phyloP scores from a whole-genome alignment of 2,797 vertebrate species.

The Oophaga sylvatica region DNA sequence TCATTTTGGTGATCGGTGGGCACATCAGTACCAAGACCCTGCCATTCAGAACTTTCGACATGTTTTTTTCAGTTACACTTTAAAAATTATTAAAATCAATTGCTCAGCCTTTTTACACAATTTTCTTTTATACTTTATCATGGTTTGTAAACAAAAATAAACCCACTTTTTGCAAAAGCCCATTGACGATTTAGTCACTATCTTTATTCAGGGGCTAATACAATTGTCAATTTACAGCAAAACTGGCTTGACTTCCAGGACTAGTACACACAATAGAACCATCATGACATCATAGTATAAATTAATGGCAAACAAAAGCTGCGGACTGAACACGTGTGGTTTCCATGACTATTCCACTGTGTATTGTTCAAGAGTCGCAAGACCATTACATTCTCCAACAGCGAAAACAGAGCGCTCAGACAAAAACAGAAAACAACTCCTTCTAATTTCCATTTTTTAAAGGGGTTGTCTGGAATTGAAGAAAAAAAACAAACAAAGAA shows the following conservation, averaged over 20 bases:
- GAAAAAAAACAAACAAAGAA: too few relatives aligned
- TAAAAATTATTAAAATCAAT: not conserved
- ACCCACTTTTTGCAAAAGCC: not conserved
- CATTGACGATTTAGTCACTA: slow-evolving; percentile 5
- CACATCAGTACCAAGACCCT: too few relatives aligned
- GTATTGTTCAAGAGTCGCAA: slow-evolving; percentile 44
- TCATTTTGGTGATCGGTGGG: too few relatives aligned
- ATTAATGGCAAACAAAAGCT: slow-evolving; percentile 48
- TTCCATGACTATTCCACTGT: slow-evolving; percentile 49
- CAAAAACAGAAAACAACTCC: slow-evolving; percentile 2
- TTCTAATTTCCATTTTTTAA: not conserved
- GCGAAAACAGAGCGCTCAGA: slow-evolving; percentile 13
- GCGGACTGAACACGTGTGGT: slow-evolving; percentile 30
- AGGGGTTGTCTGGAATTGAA: not conserved
- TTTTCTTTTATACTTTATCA: not conserved
- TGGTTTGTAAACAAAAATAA: not conserved
- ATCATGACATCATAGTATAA: slow-evolving; percentile 51
- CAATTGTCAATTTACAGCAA: slow-evolving; percentile 53
- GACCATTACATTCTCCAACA: slow-evolving; percentile 42
- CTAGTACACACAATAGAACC: slow-evolving; percentile 27
- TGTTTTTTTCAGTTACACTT: not conserved
- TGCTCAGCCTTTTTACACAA: not conserved
- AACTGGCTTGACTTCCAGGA: slow-evolving; percentile 12
- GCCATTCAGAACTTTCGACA: too few relatives aligned
- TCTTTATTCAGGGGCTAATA: slow-evolving; percentile 39